These are phyloP conservation scores for Phragmatobia fuliginosa DNA, from an alignment of 2,888 invertebrate species.

Conservation along the genomic window DNA sequence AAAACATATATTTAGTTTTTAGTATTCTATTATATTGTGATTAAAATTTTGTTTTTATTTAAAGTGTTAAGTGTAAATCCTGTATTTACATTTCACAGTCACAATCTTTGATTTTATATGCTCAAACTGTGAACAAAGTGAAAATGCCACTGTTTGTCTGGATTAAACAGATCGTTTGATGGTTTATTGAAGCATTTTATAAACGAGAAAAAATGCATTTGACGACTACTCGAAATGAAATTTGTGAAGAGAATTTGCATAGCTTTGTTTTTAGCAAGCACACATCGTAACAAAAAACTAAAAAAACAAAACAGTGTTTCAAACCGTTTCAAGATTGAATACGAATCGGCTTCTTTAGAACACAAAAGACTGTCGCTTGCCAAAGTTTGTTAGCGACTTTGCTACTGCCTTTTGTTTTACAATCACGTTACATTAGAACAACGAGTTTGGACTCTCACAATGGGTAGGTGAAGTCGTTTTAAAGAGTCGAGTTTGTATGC, in stretches of 20 bases:
- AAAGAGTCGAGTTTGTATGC: slow-evolving; percentile 66
- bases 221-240: slow-evolving; percentile 1
- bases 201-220: background rate
- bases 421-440: slow-evolving; percentile 72
- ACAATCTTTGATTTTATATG: too few species aligned
- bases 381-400: slow-evolving; percentile 68
- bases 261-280: slow-evolving; percentile 17
- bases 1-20: too few species aligned
- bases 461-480: slow-evolving; percentile 69
- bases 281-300: slow-evolving; percentile 31
- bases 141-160: background rate
- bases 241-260: slow-evolving; percentile 3
- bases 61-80: too few species aligned
- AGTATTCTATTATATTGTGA: too few species aligned
- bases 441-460: slow-evolving; percentile 68
- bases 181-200: background rate
- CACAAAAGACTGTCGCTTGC: slow-evolving; percentile 77
- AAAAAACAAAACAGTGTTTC: slow-evolving; percentile 41
- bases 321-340: slow-evolving; percentile 53
- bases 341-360: slow-evolving; percentile 64
- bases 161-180: background rate
- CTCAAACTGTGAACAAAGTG: too few species aligned
- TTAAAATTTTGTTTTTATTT: too few species aligned
- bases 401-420: slow-evolving; percentile 70
- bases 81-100: too few species aligned